Evolutionary conservation across 1,140 invertebrate genomes (phyloP).

Genomic region (Orius laevigatus): DNA sequence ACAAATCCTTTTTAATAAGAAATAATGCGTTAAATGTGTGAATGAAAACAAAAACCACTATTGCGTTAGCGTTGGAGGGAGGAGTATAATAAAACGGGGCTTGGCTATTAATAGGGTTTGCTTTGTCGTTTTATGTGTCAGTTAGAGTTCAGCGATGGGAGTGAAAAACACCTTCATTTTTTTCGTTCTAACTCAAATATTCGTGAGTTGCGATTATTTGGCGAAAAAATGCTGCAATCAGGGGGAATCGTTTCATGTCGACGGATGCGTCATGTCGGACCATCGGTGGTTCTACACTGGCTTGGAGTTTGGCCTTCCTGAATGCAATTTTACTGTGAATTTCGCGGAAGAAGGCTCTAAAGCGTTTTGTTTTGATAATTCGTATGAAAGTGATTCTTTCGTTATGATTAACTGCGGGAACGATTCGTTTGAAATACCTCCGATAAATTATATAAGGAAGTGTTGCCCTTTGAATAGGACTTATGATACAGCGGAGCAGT

Average conservation of each 20-base stretch:
- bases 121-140: too few relatives aligned
- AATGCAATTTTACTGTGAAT: neutral
- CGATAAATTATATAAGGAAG: constrained; percentile 15
- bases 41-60: too few relatives aligned
- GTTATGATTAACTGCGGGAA: constrained; percentile 7
- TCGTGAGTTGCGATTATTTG: too few relatives aligned
- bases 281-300: constrained; percentile 9
- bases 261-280: neutral
- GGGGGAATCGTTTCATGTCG: constrained; percentile 4
- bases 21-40: too few relatives aligned
- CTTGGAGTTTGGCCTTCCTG: neutral
- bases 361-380: constrained; percentile 14
- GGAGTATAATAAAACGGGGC: too few relatives aligned
- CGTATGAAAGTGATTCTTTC: constrained; percentile 3
- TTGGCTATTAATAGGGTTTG: too few relatives aligned
- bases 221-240: constrained; percentile 14
- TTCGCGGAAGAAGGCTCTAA: neutral
- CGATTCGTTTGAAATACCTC: constrained; percentile 8
- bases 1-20: too few relatives aligned
- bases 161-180: too few relatives aligned
- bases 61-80: too few relatives aligned
- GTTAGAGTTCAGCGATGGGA: too few relatives aligned
- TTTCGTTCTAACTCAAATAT: too few relatives aligned
- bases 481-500: constrained; percentile 10
- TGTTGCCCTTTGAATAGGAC: constrained; percentile 15